Evolutionary conservation across 2,888 invertebrate species (phyloP).

Genomic region (Stictocephala bisonia): DNA sequence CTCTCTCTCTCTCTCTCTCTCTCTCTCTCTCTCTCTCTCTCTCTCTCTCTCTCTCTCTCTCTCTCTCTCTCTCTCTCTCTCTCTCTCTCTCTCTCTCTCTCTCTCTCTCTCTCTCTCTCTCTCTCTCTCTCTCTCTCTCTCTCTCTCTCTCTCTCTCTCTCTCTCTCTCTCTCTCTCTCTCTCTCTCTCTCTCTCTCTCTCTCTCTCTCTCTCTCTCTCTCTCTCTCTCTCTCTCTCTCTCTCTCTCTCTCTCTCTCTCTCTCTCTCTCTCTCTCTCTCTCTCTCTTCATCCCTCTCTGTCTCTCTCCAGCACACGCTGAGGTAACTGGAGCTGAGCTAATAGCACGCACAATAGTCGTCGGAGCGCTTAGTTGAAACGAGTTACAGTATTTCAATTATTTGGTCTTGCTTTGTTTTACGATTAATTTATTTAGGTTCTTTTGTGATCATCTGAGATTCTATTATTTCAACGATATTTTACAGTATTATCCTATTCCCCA

Average conservation of each 20-base stretch:
- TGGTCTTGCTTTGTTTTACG: too few species aligned
- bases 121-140: neutral
- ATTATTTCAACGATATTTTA: too few species aligned
- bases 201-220: neutral
- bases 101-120: neutral
- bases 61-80: neutral
- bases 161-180: neutral
- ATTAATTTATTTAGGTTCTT: too few species aligned
- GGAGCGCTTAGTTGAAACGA: too few species aligned
- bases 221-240: neutral
- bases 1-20: neutral
- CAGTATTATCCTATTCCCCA: too few species aligned
- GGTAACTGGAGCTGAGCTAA: too few species aligned
- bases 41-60: neutral
- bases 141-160: neutral
- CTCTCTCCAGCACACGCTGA: too few species aligned
- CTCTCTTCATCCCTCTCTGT: too few species aligned
- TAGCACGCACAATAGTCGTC: too few species aligned
- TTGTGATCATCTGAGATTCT: too few species aligned
- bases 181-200: neutral
- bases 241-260: neutral
- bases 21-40: neutral
- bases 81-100: neutral
- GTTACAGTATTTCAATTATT: too few species aligned
- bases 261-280: neutral